phyloP scores from a whole-genome alignment of 2,888 invertebrate genomes.

The Nephrocerus scutellatus region DNA sequence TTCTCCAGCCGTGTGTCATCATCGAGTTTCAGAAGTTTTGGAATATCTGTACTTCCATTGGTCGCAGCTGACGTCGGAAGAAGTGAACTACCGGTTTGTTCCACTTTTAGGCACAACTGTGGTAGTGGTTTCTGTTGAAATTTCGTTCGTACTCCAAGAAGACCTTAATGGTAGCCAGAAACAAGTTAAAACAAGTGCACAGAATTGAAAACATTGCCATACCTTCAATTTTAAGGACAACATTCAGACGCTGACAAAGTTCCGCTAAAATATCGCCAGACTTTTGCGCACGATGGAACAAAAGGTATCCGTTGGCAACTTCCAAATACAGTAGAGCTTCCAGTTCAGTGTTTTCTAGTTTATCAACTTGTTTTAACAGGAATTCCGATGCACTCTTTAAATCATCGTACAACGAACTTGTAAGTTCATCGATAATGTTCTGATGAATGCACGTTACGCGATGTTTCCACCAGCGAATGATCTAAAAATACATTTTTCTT shows the following conservation, averaged over 20 bases:
- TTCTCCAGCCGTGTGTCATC: conserved; percentile 83
- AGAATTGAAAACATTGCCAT: neutral
- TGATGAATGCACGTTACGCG: conserved; percentile 70
- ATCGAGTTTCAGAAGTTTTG: conserved; percentile 63
- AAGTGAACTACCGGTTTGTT: conserved; percentile 46
- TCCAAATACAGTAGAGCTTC: conserved; percentile 51
- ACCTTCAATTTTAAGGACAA: conserved; percentile 67
- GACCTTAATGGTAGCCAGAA: conserved; percentile 18
- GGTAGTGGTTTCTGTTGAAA: conserved; percentile 77
- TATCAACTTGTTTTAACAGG: conserved; percentile 32
- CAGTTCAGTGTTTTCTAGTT: conserved; percentile 37
- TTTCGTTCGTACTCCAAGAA: conserved; percentile 83
- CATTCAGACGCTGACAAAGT: conserved; percentile 57
- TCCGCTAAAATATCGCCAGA: conserved; percentile 61
- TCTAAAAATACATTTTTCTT: conserved; percentile 21
- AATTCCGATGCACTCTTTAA: conserved; percentile 28
- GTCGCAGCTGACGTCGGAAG: conserved; percentile 36
- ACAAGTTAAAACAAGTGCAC: no score
- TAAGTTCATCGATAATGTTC: conserved; percentile 65
- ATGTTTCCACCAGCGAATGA: conserved; percentile 59
- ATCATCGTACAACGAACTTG: conserved; percentile 56
- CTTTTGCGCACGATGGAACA: conserved; percentile 66
- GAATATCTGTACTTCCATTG: conserved; percentile 51
- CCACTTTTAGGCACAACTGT: conserved; percentile 70
- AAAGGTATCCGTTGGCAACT: conserved; percentile 60